These are phyloP conservation scores for Boleophthalmus pectinirostris DNA, from an alignment of 2,113 vertebrate species.

Conservation along the genomic window DNA sequence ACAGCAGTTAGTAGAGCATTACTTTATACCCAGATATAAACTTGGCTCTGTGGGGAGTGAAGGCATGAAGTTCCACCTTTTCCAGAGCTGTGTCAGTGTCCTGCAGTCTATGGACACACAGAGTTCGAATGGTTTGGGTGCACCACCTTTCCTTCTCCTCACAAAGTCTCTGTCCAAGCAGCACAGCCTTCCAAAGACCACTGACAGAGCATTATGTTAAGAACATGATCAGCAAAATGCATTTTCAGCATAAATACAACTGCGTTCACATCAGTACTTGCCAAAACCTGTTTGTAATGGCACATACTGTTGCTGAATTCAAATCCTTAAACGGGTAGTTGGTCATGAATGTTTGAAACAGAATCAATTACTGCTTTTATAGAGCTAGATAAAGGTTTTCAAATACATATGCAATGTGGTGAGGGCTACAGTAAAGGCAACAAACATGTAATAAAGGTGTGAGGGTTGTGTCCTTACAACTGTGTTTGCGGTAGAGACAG, in stretches of 20 bases:
- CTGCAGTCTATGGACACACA: constrained; percentile 78
- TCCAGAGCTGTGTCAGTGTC: constrained; percentile 73
- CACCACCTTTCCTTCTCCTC: constrained; percentile 76
- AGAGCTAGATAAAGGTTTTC: neutral
- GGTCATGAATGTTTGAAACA: too few species aligned
- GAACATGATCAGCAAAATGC: too few species aligned
- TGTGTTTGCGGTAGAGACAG: constrained; percentile 79
- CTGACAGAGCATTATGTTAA: constrained; percentile 62
- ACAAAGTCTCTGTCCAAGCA: constrained; percentile 83
- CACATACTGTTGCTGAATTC: too few species aligned
- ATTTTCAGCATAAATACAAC: too few species aligned
- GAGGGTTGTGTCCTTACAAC: constrained; percentile 77
- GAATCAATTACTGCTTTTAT: too few species aligned
- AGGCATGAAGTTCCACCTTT: constrained; percentile 66
- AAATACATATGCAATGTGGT: neutral
- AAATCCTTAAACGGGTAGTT: too few species aligned
- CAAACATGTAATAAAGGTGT: neutral
- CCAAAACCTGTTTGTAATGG: too few species aligned
- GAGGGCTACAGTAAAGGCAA: neutral
- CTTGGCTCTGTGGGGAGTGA: neutral
- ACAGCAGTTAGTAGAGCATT: neutral
- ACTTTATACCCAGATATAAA: neutral
- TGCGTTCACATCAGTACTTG: too few species aligned
- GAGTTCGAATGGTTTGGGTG: constrained; percentile 64
- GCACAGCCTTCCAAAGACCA: constrained; percentile 81